Conservation (phyloP, 2,797 vertebrate species). For the Varecia variegata region DNA sequence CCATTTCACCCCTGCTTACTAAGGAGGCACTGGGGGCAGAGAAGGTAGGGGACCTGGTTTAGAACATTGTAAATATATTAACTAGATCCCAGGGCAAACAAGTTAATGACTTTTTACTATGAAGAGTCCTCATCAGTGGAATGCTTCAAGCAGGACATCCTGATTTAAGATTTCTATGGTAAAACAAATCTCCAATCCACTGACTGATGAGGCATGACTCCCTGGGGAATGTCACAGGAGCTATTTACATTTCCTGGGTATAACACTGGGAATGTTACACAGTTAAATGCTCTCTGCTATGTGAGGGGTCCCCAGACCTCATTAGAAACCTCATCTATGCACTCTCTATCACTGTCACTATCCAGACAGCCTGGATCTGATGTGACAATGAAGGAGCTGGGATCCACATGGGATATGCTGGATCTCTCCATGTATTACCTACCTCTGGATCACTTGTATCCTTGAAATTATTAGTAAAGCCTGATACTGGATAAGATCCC, state of each 20-base stretch:
- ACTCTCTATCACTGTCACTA: neutral
- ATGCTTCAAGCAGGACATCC: neutral
- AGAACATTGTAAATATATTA: neutral
- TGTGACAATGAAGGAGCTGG: neutral
- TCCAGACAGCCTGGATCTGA: neutral
- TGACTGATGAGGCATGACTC: neutral
- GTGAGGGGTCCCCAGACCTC: neutral
- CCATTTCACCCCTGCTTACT: neutral
- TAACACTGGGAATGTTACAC: neutral
- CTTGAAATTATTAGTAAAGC: neutral
- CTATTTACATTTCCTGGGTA: neutral
- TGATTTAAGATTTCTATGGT: neutral
- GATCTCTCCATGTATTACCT: neutral
- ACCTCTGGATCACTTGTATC: neutral
- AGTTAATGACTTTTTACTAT: neutral
- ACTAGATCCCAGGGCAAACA: neutral
- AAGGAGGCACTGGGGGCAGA: neutral
- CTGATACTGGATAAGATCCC: neutral
- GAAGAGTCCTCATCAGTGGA: neutral
- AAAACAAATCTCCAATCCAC: neutral
- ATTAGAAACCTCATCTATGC: neutral
- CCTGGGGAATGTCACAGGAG: neutral
- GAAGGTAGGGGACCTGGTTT: neutral
- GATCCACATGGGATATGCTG: neutral
- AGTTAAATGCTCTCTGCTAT: neutral